These are phyloP conservation scores for Proctacanthus coquilletti DNA, from an alignment of 1,140 invertebrate genomes.

Conservation along the genomic window DNA sequence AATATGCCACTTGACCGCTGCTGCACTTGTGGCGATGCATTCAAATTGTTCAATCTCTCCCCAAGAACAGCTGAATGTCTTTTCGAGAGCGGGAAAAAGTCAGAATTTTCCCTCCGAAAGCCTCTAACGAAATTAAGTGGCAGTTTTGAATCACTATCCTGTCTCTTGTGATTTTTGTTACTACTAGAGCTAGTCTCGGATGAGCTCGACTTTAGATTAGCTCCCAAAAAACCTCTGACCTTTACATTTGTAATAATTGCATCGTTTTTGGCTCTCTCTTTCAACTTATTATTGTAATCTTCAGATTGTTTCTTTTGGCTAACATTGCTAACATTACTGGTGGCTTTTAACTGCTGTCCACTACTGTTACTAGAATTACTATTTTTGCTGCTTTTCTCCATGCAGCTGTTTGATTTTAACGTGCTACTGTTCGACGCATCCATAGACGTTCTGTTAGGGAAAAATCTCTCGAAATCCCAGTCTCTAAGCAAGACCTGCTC, in stretches of 20 bases:
- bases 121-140: conserved; percentile 52
- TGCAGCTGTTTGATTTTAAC: neutral
- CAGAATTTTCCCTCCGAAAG: conserved; percentile 66
- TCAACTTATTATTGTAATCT: conserved; percentile 6
- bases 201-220: conserved; percentile 31
- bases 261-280: conserved; percentile 6
- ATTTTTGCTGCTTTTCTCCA: neutral
- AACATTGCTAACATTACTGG: neutral
- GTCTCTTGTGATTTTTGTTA: conserved; percentile 35
- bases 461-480: conserved; percentile 71
- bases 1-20: conserved; percentile 45
- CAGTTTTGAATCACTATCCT: conserved; percentile 50
- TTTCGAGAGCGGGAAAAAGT: conserved; percentile 55
- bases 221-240: conserved; percentile 29
- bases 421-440: neutral
- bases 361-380: neutral
- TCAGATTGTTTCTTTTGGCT: conserved; percentile 3
- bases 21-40: conserved; percentile 19
- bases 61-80: conserved; percentile 54
- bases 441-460: conserved; percentile 34
- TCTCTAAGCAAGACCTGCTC: conserved; percentile 60
- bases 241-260: conserved; percentile 10
- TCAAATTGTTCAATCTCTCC: conserved; percentile 31
- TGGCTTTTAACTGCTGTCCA: neutral
- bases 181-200: conserved; percentile 5